phyloP scores from a whole-genome alignment of 2,797 vertebrate species.

The Pantherophis vulpinus region DNA sequence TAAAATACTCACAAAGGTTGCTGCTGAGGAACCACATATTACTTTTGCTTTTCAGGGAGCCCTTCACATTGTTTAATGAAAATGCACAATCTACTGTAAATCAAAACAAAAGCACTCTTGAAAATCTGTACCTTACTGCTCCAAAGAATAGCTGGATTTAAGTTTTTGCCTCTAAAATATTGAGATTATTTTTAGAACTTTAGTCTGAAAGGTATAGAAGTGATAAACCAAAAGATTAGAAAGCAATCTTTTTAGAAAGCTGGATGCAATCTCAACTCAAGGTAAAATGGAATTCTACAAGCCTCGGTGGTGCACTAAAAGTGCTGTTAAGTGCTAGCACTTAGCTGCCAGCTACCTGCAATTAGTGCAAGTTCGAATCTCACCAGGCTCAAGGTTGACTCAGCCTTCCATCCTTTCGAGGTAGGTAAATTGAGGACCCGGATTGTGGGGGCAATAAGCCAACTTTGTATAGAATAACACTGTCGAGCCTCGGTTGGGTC shows the following conservation, averaged over 20 bases:
- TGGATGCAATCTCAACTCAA: constrained; percentile 21
- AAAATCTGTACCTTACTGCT: constrained; percentile 1
- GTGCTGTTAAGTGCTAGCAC: too few species aligned
- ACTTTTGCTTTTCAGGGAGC: constrained; percentile 42
- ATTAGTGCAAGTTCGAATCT: too few species aligned
- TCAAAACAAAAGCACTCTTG: constrained; percentile 21
- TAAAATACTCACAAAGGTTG: background rate
- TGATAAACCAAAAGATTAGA: constrained; percentile 29
- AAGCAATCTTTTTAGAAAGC: constrained; percentile 17
- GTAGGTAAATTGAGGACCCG: too few species aligned
- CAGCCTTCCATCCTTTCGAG: too few species aligned
- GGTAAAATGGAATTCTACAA: constrained; percentile 12
- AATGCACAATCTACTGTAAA: constrained; percentile 9
- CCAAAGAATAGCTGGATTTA: background rate
- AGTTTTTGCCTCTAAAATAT: constrained; percentile 26
- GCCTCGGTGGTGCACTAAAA: too few species aligned
- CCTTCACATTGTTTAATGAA: constrained; percentile 33
- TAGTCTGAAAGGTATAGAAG: constrained; percentile 46
- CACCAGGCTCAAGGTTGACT: too few species aligned
- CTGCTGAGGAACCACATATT: constrained; percentile 8
- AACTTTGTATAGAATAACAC: too few species aligned
- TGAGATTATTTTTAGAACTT: constrained; percentile 13
- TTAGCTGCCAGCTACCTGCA: too few species aligned
- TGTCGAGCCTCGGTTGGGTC: too few species aligned
- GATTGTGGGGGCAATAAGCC: too few species aligned